Evolutionary conservation across 1,140 invertebrate species (phyloP).

Genomic region (Sminthurinus signatus): DNA sequence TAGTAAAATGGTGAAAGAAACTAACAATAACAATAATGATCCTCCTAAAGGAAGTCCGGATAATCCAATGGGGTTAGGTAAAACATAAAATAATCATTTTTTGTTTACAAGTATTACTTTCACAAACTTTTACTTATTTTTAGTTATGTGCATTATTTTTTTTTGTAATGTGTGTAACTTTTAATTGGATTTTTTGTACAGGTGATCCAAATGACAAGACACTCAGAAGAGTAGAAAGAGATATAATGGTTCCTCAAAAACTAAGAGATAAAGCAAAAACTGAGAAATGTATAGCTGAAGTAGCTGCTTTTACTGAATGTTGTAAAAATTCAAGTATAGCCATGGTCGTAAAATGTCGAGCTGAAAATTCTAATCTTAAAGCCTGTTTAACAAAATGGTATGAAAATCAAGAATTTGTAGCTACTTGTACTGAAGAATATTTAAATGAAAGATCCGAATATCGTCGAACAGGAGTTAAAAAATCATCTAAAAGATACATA

Average conservation of each 20-base stretch:
- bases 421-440: constrained; percentile 69
- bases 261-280: constrained; percentile 68
- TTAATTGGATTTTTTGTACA: no score
- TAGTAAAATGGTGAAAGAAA: no score
- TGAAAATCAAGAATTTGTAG: constrained; percentile 63
- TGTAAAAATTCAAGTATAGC: constrained; percentile 60
- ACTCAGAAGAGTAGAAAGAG: constrained; percentile 74
- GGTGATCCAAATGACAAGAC: constrained; percentile 75
- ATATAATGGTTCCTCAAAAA: constrained; percentile 76
- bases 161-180: no score
- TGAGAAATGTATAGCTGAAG: constrained; percentile 67
- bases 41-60: no score
- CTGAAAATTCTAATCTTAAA: constrained; percentile 61
- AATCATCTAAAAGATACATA: not conserved
- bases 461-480: constrained; percentile 63
- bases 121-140: no score
- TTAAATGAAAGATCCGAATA: constrained; percentile 71
- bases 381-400: constrained; percentile 69
- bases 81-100: no score
- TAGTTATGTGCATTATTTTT: no score
- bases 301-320: constrained; percentile 66
- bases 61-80: no score
- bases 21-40: no score
- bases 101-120: no score
- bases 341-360: constrained; percentile 65